These are phyloP conservation scores for Clarias macrocephalus DNA, from an alignment of 2,113 vertebrate species.

Conservation along the genomic window DNA sequence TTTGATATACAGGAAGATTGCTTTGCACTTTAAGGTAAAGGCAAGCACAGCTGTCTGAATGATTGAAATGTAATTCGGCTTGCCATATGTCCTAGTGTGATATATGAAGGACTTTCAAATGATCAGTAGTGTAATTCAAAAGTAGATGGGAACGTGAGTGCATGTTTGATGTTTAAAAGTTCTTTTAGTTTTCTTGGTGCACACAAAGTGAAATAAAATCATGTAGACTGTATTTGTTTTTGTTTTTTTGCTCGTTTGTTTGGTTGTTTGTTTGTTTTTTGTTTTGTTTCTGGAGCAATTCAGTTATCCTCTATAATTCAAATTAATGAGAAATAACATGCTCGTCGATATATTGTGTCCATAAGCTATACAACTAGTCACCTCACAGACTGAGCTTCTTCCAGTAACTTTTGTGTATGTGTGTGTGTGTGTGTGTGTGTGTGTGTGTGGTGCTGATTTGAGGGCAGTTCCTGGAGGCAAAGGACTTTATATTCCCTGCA, in stretches of 20 bases:
- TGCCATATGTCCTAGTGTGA: conserved; percentile 41
- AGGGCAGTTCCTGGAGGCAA: background rate
- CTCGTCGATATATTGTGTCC: background rate
- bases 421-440: too few relatives aligned
- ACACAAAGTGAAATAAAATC: background rate
- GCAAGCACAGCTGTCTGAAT: conserved; percentile 41
- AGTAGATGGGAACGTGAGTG: conserved; percentile 21
- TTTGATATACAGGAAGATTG: conserved; percentile 53
- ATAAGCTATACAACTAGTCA: background rate
- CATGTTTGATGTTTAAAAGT: conserved; percentile 39
- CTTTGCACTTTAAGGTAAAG: conserved; percentile 55
- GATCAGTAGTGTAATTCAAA: conserved; percentile 19
- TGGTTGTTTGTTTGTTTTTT: background rate
- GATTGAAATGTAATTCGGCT: conserved; percentile 51
- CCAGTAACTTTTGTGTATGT: background rate
- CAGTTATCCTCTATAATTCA: background rate
- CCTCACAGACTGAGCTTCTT: background rate
- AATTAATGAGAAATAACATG: too few relatives aligned
- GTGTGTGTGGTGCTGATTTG: background rate
- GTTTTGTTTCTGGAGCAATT: background rate
- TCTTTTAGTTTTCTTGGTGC: conserved; percentile 1
- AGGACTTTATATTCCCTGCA: background rate
- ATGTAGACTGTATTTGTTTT: background rate
- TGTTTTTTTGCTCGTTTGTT: background rate
- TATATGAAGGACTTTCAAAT: conserved; percentile 46